Conservation (phyloP, 1,140 invertebrate species). For the Apocrypta bakeri region DNA sequence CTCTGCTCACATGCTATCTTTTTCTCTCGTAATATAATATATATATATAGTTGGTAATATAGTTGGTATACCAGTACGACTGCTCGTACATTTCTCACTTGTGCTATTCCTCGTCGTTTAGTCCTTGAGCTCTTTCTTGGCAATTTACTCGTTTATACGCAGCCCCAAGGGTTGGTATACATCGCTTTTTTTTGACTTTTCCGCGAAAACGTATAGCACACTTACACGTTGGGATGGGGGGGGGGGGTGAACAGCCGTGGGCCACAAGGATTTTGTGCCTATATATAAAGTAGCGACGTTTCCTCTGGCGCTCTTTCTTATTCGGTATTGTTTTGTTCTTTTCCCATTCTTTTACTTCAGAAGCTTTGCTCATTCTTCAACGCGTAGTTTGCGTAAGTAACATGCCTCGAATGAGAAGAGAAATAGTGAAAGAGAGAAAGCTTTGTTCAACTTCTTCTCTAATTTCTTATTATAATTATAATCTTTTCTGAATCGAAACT, state of each 20-base stretch:
- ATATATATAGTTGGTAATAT: too few species aligned
- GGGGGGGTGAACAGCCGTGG: too few species aligned
- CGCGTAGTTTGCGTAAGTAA: neutral
- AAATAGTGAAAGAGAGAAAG: neutral
- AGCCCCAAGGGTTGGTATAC: neutral
- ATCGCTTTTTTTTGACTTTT: neutral
- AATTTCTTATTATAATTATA: conserved; percentile 28
- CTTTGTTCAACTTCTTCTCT: neutral
- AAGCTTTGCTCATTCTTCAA: neutral
- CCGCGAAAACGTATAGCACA: neutral
- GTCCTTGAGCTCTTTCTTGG: neutral
- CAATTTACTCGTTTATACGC: neutral
- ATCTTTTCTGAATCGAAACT: neutral
- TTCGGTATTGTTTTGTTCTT: neutral
- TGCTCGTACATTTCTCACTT: neutral
- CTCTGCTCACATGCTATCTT: neutral
- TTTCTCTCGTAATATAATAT: too few species aligned
- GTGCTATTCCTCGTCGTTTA: neutral
- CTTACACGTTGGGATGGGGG: too few species aligned
- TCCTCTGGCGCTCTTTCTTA: neutral
- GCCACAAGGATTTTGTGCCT: neutral
- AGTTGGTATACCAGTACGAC: neutral
- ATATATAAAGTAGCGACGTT: neutral
- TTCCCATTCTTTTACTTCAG: neutral
- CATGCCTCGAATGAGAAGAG: neutral